Evolutionary conservation across 2,888 invertebrate species (phyloP), one percentile per base, ranked within the genome.

Genomic region (Drosophila incognita): DNA sequence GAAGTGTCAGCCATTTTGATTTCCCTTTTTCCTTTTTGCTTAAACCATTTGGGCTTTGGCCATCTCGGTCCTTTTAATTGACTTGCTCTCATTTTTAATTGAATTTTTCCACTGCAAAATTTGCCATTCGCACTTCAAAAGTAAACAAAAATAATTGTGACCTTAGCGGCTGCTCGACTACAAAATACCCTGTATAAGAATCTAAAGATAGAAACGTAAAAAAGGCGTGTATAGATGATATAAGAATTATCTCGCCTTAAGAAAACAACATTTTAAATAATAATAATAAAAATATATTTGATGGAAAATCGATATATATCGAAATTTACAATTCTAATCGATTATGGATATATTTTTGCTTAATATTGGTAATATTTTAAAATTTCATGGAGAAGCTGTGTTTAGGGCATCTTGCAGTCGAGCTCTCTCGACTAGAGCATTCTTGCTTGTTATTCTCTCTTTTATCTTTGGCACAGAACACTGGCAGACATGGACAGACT

Each of bases 61-160:
- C 51, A 69, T 46, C 21, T 56, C 36, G 33, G 66, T 4, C 15
- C 63, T 38, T 63, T 73, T 72, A 83, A 83, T 81, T 81, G 81
- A 83, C 74, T 81, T 83, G 62, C 69, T 76, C 68, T 68, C 64
- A 51, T 56, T 74, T 83, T 83, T 81, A 81, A 81, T 83, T 83
- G 70, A 67, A 76, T 69, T 74, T 62, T 57, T 66, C 24, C 35
- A 46, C 60, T 21, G 10, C 11, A 62, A 73, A 48, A 65, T 31
- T 54, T 74, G 21, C 2, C n/a, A 24, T 11, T 7, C 5, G 40
- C 74, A 53, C 65, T 53, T 60, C 48, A 67, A 58, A 54, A 29
- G 18, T 27, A 24, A 21, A 33, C 24, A 49, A 65, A 49, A 65
- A 36, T 27, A 38, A 21, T n/a, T 6, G 40, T 13, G 10, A 15